These are phyloP conservation scores for Sinocyclocheilus anshuiensis DNA, from an alignment of 2,113 vertebrate species.

Conservation along the genomic window DNA sequence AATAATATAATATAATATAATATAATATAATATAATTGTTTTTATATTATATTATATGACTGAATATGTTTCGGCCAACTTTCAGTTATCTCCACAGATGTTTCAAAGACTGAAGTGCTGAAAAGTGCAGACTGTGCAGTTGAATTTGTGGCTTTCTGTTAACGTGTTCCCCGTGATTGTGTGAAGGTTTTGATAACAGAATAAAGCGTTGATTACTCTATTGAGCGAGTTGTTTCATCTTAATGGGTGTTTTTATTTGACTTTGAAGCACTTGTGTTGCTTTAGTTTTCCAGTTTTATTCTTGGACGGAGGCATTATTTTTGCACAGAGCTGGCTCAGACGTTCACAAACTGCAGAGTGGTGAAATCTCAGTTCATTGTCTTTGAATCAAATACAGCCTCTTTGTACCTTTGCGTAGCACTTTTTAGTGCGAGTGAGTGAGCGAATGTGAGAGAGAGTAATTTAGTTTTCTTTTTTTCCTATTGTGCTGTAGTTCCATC, in stretches of 20 bases:
- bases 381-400: conserved; percentile 17
- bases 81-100: background rate
- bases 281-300: conserved; percentile 16
- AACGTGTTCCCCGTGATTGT: background rate
- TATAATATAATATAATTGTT: too few species aligned
- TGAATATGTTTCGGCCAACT: background rate
- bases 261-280: conserved; percentile 21
- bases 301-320: conserved; percentile 14
- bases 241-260: conserved; percentile 23
- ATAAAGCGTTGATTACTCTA: conserved; percentile 5
- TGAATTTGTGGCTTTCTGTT: background rate
- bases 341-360: background rate
- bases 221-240: conserved; percentile 33
- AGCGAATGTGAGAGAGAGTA: background rate
- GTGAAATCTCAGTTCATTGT: conserved; percentile 21
- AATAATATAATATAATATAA: background rate
- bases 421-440: background rate
- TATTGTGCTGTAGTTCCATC: conserved; percentile 21
- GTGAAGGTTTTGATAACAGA: conserved; percentile 4
- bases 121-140: background rate
- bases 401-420: background rate
- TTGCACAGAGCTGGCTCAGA: background rate
- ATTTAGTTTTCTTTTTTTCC: conserved; percentile 31
- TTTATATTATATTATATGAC: background rate
- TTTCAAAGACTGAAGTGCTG: background rate